Evolutionary conservation across 2,113 vertebrate species (phyloP).

Genomic region (Phocoena sinus): DNA sequence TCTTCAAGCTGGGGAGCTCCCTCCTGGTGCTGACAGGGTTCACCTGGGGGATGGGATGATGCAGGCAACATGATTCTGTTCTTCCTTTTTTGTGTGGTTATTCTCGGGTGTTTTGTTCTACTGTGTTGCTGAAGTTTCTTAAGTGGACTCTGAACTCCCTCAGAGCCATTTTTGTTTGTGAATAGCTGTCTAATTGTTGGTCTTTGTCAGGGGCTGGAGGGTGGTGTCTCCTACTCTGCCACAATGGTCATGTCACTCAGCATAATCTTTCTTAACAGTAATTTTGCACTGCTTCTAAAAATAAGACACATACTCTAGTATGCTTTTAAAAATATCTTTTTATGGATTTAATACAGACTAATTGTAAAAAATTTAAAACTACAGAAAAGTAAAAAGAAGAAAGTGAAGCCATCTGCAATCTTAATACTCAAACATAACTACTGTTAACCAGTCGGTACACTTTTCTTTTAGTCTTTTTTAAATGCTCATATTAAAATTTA

Average conservation of each 20-base stretch:
- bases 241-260: neutral
- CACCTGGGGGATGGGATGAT: neutral
- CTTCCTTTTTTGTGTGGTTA: too few species aligned
- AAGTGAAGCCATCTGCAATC: neutral
- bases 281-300: neutral
- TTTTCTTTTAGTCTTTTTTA: neutral
- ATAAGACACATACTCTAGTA: neutral
- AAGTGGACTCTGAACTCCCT: too few species aligned
- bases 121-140: too few species aligned
- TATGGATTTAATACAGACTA: neutral
- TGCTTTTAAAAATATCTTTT: neutral
- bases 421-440: neutral
- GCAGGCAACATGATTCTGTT: neutral
- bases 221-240: neutral
- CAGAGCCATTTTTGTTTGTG: too few species aligned
- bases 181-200: too few species aligned
- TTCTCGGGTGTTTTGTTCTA: too few species aligned
- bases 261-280: neutral
- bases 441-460: neutral
- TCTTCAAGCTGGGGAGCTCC: neutral
- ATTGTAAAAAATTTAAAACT: neutral
- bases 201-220: neutral
- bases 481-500: neutral
- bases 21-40: neutral
- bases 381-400: neutral